Base-by-base conservation (phyloP, 2,113 vertebrate genomes). In the Brachyistius frenatus region DNA sequence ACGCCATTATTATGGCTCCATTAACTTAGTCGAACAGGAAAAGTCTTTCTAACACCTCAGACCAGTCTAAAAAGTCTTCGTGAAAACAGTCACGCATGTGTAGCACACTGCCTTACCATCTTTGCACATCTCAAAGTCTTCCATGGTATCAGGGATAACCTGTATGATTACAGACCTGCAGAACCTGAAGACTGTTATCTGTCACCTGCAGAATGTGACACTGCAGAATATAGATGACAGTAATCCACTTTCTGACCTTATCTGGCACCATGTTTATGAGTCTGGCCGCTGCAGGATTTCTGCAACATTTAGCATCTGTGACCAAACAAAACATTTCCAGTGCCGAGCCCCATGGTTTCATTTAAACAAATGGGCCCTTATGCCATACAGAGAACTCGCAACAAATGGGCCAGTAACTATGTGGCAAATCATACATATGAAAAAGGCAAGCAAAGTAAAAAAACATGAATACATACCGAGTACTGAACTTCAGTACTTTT, bases 201-300 rank as follows among this genome's bases (percentile, higher is more conserved):
- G 36, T 33, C 56, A 50, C 39, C 73, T 35, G 58, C 23, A 57
- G 46, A 77, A 79, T 68, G 78, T 58, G 36, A 76, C 36, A 31
- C 11, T 55, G 50, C 69, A 76, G 66, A 77, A 76, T 47, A 66
- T 73, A 53, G 54, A 32, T 49, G 50, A 54, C 31, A 83, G 41
- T 62, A 82, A 66, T 77, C 61, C 1, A 5, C 56, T 54, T 65
- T 68, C 9, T 74, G 44, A 71, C 5, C 39, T 66, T 74, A 79
- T 78, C 61, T 65, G 23, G 16, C 10, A 23, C 14, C 15, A 10
- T 50, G 16, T 61, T 67, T 58, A 69, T 33, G 31, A 76, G 62
- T 14, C 3, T 1, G 57, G 50, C 37, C 47, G 46, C 54, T 66
- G 7, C 32, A 73, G 37, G 50, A 64, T 78, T 66, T 54, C 16